A percentile compares a stretch with the other conserved stretches of the same genome.
Conservation (phyloP, 2,113 vertebrate species). For the Panurus biarmicus region DNA sequence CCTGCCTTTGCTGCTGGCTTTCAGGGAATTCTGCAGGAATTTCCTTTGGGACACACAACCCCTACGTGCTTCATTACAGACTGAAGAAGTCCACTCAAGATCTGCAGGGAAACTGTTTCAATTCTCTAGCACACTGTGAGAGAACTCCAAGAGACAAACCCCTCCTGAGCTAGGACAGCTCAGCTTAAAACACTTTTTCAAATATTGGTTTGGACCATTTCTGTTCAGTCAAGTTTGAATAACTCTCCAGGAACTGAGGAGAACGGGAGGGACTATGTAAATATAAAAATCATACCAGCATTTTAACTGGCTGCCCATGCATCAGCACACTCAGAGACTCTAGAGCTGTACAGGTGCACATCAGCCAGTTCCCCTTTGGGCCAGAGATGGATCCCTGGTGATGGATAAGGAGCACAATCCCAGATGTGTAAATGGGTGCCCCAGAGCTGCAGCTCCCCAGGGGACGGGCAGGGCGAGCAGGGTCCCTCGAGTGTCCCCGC, state of each 20-base stretch:
- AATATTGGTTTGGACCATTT: neutral
- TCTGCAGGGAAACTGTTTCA: neutral
- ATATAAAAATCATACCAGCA: too few species aligned
- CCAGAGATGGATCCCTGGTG: too few species aligned
- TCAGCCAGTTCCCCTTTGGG: neutral
- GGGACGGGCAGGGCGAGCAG: neutral
- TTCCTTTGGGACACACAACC: neutral
- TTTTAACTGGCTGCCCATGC: neutral
- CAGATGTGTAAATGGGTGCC: neutral
- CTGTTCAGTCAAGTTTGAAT: neutral
- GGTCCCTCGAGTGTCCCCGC: too few species aligned
- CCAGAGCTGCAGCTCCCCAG: neutral
- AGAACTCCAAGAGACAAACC: neutral
- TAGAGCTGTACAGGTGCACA: rapidly evolving
- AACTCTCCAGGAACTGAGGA: neutral
- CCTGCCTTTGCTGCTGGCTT: neutral
- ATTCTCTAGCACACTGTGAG: neutral
- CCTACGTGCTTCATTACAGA: neutral
- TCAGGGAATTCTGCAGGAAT: neutral
- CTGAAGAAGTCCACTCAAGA: neutral
- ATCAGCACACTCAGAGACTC: neutral
- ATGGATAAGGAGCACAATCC: neutral
- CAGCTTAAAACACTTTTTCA: neutral
- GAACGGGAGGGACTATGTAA: neutral
- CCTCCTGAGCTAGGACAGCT: neutral